Conservation (phyloP, 2,113 vertebrate genomes). For the Epinephelus lanceolatus region DNA sequence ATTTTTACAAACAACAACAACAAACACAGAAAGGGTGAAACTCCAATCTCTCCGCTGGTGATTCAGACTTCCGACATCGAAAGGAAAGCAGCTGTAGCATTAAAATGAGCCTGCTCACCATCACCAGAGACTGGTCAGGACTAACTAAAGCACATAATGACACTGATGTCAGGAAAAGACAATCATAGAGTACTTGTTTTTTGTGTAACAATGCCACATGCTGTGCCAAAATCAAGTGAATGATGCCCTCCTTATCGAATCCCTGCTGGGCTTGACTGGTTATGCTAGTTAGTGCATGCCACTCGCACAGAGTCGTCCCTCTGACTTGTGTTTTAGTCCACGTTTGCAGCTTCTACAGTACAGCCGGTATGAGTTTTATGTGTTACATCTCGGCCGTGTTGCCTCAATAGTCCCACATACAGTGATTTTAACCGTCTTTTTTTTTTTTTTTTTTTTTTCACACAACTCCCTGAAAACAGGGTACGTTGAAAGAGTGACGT, state of each 20-base stretch:
- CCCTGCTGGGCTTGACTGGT: constrained; percentile 36
- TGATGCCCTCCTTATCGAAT: constrained; percentile 31
- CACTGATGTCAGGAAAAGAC: constrained; percentile 64
- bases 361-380: constrained; percentile 7
- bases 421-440: background rate
- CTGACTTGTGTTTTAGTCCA: constrained; percentile 10
- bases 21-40: background rate
- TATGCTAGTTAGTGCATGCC: constrained; percentile 15
- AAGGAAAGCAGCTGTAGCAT: constrained; percentile 34
- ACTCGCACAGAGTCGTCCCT: background rate
- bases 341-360: constrained; percentile 13
- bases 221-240: constrained; percentile 73
- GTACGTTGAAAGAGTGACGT: constrained; percentile 35
- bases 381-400: constrained; percentile 38
- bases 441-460: constrained; percentile 1
- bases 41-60: background rate
- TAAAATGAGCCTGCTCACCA: background rate
- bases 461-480: constrained; percentile 22
- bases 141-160: constrained; percentile 63
- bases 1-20: background rate
- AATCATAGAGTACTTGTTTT: constrained; percentile 40
- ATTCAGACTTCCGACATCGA: constrained; percentile 16
- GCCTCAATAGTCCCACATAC: constrained; percentile 22
- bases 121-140: constrained; percentile 26
- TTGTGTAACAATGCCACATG: constrained; percentile 52